These are phyloP conservation scores for Oreochromis aureus DNA, from an alignment of 2,113 vertebrate species.

Conservation along the genomic window DNA sequence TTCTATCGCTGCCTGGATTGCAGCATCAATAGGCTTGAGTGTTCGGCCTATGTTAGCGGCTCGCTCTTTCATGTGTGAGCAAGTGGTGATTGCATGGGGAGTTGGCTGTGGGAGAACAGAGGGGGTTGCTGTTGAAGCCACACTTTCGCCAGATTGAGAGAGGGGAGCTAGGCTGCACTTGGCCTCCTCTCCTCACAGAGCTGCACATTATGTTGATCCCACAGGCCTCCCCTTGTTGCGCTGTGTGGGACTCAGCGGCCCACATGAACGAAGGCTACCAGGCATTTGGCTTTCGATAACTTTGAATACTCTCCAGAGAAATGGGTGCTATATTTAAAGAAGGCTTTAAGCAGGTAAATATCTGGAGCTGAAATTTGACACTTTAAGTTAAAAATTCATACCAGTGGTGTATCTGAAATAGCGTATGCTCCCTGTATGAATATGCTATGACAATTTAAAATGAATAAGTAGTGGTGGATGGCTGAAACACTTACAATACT, in stretches of 20 bases:
- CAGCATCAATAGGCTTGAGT: constrained; percentile 46
- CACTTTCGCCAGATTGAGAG: constrained; percentile 37
- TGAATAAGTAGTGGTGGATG: background rate
- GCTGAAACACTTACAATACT: background rate
- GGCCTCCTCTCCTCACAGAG: constrained; percentile 59
- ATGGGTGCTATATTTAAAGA: background rate
- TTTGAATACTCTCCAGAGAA: background rate
- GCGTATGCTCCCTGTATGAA: background rate
- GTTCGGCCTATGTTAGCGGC: constrained; percentile 26
- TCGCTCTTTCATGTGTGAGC: constrained; percentile 32
- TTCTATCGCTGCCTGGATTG: background rate
- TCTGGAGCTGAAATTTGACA: background rate
- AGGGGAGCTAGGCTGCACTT: constrained; percentile 18
- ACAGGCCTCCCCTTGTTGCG: constrained; percentile 62
- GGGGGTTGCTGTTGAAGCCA: constrained; percentile 51
- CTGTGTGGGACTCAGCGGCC: constrained; percentile 19
- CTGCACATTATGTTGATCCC: constrained; percentile 58
- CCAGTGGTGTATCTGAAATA: background rate
- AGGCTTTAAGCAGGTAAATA: background rate
- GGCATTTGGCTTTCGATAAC: background rate
- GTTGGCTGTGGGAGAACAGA: constrained; percentile 56
- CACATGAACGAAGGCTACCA: constrained; percentile 13
- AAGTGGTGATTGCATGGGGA: constrained; percentile 29
- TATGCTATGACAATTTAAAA: background rate
- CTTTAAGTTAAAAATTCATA: background rate